A percentile compares a stretch with the other conserved stretches of the same genome.
Evolutionary conservation across 2,888 invertebrate genomes (phyloP).

Genomic region (Atherix ibis): DNA sequence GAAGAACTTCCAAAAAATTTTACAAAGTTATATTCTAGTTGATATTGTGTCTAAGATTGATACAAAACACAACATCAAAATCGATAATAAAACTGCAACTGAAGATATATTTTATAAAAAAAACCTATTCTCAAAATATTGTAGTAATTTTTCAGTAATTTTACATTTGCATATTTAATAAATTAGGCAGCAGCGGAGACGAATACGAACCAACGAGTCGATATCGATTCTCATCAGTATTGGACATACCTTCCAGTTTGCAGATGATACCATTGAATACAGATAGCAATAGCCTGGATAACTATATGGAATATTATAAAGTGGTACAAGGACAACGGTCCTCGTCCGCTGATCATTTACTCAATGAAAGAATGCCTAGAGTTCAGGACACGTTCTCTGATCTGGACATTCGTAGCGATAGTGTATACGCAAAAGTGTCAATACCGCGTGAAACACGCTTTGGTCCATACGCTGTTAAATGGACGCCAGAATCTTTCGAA

Average conservation of each 20-base stretch:
- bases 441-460: constrained; percentile 55
- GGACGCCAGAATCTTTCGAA: constrained; percentile 55
- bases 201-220: constrained; percentile 35
- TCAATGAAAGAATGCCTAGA: constrained; percentile 23
- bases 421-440: constrained; percentile 48
- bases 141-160: no score
- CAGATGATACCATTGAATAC: constrained; percentile 11
- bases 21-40: no score
- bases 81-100: no score
- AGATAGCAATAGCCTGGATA: constrained; percentile 5
- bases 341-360: constrained; percentile 2
- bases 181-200: constrained; percentile 45
- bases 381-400: constrained; percentile 25
- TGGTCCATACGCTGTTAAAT: constrained; percentile 67
- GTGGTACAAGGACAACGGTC: constrained; percentile 4
- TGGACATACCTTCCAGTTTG: constrained; percentile 11
- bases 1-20: no score
- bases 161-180: no score
- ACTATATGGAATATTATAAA: constrained; percentile 8
- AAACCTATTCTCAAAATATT: no score
- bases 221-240: constrained; percentile 11
- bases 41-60: no score
- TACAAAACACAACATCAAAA: no score
- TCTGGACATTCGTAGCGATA: constrained; percentile 26
- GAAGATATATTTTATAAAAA: no score